Evolutionary conservation across 2,888 invertebrate species (phyloP).

Genomic region (Latheticus oryzae): DNA sequence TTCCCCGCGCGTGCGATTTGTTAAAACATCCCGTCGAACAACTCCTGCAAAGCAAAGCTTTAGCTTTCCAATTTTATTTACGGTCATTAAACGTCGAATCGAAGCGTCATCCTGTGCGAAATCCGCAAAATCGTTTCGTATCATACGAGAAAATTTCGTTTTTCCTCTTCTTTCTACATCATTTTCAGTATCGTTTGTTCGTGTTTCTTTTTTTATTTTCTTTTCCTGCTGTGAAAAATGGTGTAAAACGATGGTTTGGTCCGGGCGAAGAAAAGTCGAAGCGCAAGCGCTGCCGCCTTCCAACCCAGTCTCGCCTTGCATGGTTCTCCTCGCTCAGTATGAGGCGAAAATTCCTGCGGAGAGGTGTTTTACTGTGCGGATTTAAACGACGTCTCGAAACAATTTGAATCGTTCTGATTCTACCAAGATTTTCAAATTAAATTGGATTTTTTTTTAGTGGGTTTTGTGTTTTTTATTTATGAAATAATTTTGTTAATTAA

Average conservation of each 20-base stretch:
- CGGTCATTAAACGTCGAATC: neutral
- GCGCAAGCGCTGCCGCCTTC: conserved; percentile 37
- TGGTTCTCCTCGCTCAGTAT: conserved; percentile 34
- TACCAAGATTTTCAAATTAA: no score
- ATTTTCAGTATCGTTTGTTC: no score
- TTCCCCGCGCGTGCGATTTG: conserved; percentile 33
- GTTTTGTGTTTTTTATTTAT: no score
- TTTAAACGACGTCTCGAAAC: no score
- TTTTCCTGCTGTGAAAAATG: conserved; percentile 29
- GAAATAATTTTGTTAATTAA: neutral
- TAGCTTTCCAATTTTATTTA: conserved; percentile 35
- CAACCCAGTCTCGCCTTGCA: conserved; percentile 21
- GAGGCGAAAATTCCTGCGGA: conserved; percentile 37
- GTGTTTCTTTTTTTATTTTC: conserved; percentile 7
- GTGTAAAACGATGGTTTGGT: conserved; percentile 22
- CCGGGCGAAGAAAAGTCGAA: conserved; percentile 22
- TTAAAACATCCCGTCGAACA: conserved; percentile 33
- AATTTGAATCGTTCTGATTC: no score
- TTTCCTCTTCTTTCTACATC: no score
- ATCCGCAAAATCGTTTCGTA: neutral
- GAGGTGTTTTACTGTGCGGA: no score
- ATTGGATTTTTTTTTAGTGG: no score
- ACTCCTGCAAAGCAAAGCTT: conserved; percentile 23
- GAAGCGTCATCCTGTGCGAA: neutral
- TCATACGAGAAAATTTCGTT: conserved; percentile 17